Conservation (phyloP, 2,113 vertebrate genomes). For the Hemiprocne comata region DNA sequence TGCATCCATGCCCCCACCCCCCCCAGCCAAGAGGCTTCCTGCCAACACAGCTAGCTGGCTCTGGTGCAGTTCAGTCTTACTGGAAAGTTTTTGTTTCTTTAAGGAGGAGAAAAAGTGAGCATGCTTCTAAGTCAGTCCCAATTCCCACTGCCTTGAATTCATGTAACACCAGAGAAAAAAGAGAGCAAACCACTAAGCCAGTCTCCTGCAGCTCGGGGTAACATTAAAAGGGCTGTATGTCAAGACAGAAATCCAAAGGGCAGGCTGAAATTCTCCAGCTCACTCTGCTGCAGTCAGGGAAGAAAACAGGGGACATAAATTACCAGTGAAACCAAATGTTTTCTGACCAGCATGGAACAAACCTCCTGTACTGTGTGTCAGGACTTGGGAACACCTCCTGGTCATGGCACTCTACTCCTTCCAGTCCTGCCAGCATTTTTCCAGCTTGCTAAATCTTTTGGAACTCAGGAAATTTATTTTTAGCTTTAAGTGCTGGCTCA, state of each 20-base stretch:
- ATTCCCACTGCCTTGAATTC: background rate
- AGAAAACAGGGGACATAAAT: slow-evolving; percentile 9
- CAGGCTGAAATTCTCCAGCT: slow-evolving; percentile 22
- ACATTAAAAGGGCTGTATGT: background rate
- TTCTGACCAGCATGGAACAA: slow-evolving; percentile 14
- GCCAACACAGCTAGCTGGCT: background rate
- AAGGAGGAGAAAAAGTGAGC: background rate
- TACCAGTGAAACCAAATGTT: background rate
- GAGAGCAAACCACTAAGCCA: background rate
- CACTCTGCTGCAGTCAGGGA: background rate
- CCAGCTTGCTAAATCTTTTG: slow-evolving; percentile 19
- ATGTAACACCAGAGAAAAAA: background rate
- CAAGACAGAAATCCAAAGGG: background rate
- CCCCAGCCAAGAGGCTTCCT: background rate
- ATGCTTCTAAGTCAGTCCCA: background rate
- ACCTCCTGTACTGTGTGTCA: background rate
- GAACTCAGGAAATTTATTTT: slow-evolving; percentile 45
- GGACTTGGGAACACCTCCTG: background rate
- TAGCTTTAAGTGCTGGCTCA: slow-evolving; percentile 40
- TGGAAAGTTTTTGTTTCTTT: background rate
- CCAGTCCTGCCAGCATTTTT: slow-evolving; percentile 34
- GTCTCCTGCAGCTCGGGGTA: background rate
- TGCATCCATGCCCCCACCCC: background rate
- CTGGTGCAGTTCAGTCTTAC: background rate
- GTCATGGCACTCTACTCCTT: background rate